These are phyloP conservation scores for Iphiclides podalirius DNA, from an alignment of 2,888 invertebrate genomes.

Conservation along the genomic window DNA sequence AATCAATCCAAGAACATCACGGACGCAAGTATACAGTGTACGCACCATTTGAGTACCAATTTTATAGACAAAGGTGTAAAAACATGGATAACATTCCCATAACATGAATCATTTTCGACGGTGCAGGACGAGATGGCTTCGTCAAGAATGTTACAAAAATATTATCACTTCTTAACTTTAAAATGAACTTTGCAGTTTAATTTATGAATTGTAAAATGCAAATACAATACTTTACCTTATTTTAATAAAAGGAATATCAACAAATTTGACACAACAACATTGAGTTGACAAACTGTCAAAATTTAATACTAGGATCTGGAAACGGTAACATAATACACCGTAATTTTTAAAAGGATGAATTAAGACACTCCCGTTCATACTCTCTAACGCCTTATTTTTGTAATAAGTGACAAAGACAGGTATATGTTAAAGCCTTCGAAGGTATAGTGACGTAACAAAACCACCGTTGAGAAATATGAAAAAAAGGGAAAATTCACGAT, in stretches of 20 bases:
- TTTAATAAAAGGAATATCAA: conserved; percentile 61
- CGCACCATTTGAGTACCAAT: conserved; percentile 56
- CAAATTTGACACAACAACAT: conserved; percentile 69
- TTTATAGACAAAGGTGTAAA: conserved; percentile 53
- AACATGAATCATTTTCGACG: conserved; percentile 67
- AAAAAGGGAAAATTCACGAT: too few relatives aligned
- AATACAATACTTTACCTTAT: conserved; percentile 47
- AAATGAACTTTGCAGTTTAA: conserved; percentile 35
- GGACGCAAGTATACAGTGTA: conserved; percentile 34
- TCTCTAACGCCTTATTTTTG: neutral
- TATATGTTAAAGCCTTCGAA: neutral
- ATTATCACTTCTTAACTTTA: conserved; percentile 33
- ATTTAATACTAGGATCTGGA: conserved; percentile 27
- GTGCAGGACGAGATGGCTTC: conserved; percentile 40
- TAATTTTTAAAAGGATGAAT: conserved; percentile 1
- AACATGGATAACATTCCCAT: conserved; percentile 65
- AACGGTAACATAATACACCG: conserved; percentile 5
- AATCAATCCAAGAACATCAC: conserved; percentile 20
- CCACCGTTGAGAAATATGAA: conserved; percentile 13
- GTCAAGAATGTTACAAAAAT: conserved; percentile 25
- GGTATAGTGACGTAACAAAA: conserved; percentile 8
- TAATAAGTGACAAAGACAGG: conserved; percentile 5
- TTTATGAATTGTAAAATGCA: conserved; percentile 58
- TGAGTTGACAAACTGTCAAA: conserved; percentile 56
- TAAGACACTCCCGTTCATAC: neutral